Evolutionary conservation across 2,797 vertebrate species (phyloP).

Genomic region (Sebastes itinus): DNA sequence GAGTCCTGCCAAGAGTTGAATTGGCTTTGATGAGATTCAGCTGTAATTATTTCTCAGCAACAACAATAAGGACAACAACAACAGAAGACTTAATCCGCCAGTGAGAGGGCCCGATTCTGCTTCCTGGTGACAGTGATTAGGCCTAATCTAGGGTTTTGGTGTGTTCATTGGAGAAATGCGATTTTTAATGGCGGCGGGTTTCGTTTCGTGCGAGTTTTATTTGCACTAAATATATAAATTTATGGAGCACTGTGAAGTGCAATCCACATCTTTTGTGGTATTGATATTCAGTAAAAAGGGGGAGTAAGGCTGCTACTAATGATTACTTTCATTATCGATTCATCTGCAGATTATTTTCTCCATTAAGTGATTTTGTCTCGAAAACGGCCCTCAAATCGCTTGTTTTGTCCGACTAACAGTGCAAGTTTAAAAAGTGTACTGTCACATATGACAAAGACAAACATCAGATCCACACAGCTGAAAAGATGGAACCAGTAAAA

Average conservation of each 20-base stretch:
- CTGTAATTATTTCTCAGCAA: slow-evolving; percentile 86
- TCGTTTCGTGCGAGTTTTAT: slow-evolving; percentile 70
- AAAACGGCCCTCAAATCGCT: neutral
- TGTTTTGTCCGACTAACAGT: neutral
- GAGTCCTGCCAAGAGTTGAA: slow-evolving; percentile 83
- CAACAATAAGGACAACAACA: slow-evolving; percentile 86
- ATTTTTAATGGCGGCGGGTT: slow-evolving; percentile 75
- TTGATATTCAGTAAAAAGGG: slow-evolving; percentile 19
- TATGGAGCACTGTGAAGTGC: slow-evolving; percentile 36
- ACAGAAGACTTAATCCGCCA: slow-evolving; percentile 85
- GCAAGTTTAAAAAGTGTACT: neutral
- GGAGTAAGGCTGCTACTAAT: neutral
- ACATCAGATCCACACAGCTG: neutral
- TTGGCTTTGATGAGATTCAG: slow-evolving; percentile 86
- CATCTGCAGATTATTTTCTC: neutral
- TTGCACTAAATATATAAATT: slow-evolving; percentile 32
- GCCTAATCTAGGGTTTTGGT: slow-evolving; percentile 83
- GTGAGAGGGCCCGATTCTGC: slow-evolving; percentile 83
- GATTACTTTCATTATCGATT: neutral
- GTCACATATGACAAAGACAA: neutral
- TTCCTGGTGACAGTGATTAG: slow-evolving; percentile 87
- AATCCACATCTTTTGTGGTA: slow-evolving; percentile 35
- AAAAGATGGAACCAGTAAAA: neutral
- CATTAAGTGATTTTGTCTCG: neutral
- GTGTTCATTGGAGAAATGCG: slow-evolving; percentile 81